Evolutionary conservation across 2,888 invertebrate species (phyloP), one percentile per base, ranked within the genome.

Genomic region (Rhabditophanes sp.): DNA sequence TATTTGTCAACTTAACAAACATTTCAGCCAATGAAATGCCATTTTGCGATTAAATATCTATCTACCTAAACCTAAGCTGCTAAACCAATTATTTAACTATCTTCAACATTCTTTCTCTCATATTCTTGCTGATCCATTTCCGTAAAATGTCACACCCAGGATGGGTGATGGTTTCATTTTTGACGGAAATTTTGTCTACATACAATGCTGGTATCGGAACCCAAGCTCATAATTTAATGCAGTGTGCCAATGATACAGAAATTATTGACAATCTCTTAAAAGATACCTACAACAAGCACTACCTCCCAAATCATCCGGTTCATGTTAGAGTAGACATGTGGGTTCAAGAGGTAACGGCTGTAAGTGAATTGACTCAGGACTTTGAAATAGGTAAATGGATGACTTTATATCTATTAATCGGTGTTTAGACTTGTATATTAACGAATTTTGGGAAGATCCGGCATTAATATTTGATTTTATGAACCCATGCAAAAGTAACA

Each of bases 361-460:
- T 64, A 8, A 53, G 52, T 19, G 62, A 64, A 38, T 34, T 61
- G 18, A 64, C 64, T 19, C 61, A 64, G 32, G 64, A 64, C 33
- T 64, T 64, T 33, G 61, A 60, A 36, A 59, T 64, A n/a, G 62
- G 60, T 52, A 7, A 21, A 9, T 22, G 23, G 23, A 22, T 9
- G 9, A 22, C 23, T 9, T 22, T 22, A 9, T 9, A 22, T 9
- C 9, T 9, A 22, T 11, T 7, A 8, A 20, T 11, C 4, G n/a
- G n/a, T n/a, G 36, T 42, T 9, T 41, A 60, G 62, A 64, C 39
- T 35, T 64, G 19, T 64, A 64, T 37, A 59, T 64, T 30, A 64
- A 64, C 42, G 64, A 64, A 38, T 56, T 60, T 34, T 64, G 64
- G 64, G 56, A 53, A 30, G 64, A 64, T 38, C 61, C 63, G 7